A percentile compares a stretch with the other conserved stretches of the same genome.
phyloP scores from a whole-genome alignment of 2,888 invertebrate species.

The Dastarcus helophoroides region DNA sequence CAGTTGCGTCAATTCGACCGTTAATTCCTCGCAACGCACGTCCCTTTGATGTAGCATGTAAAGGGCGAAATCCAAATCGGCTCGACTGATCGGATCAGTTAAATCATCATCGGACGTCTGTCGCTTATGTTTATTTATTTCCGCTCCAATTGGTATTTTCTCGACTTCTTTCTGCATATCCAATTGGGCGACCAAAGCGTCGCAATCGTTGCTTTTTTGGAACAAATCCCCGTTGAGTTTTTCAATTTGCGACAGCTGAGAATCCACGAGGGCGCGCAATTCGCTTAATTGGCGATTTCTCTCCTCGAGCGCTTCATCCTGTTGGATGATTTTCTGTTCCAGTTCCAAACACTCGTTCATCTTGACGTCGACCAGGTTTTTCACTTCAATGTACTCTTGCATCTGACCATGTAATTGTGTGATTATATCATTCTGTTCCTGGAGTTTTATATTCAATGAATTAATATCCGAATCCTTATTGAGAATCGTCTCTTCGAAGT shows the following conservation, averaged over 20 bases:
- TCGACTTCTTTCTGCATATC: constrained; percentile 20
- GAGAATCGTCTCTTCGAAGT: constrained; percentile 6
- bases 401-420: constrained; percentile 41
- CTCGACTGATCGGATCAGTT: constrained; percentile 31
- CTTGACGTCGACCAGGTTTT: too few species aligned
- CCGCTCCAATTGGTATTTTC: not conserved
- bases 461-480: constrained; percentile 5
- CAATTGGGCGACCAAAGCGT: constrained; percentile 35
- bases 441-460: constrained; percentile 6
- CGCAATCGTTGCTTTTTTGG: constrained; percentile 48
- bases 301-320: constrained; percentile 44
- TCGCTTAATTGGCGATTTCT: constrained; percentile 44
- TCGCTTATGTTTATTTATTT: constrained; percentile 1
- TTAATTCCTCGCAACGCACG: constrained; percentile 75
- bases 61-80: constrained; percentile 67
- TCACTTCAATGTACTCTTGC: constrained; percentile 43
- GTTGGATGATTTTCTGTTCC: constrained; percentile 42
- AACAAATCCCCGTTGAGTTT: constrained; percentile 57
- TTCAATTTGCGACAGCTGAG: constrained; percentile 62
- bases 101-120: constrained; percentile 7
- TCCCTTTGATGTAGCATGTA: constrained; percentile 82
- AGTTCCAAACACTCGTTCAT: constrained; percentile 41
- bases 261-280: constrained; percentile 50
- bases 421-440: constrained; percentile 10
- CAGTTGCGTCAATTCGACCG: constrained; percentile 69